Evolutionary conservation across 2,888 invertebrate genomes (phyloP).

Genomic region (Celastrina argiolus): DNA sequence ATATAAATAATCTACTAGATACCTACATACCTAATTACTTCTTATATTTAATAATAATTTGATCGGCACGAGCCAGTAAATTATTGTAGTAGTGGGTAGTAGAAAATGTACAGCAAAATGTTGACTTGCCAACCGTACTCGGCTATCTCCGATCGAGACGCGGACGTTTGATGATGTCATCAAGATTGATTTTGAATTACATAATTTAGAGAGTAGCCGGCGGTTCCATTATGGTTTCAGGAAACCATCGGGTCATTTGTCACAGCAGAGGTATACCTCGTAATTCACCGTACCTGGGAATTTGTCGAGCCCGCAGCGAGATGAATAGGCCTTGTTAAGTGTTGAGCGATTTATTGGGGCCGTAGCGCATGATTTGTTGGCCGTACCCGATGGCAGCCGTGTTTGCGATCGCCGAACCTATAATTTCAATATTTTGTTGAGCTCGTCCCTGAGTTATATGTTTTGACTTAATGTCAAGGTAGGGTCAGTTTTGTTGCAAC

Average conservation of each 20-base stretch:
- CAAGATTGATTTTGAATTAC: slow-evolving; percentile 14
- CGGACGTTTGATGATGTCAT: slow-evolving; percentile 11
- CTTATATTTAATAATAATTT: too few species aligned
- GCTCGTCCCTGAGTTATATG: not conserved
- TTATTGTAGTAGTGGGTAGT: not conserved
- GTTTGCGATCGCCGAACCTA: not conserved
- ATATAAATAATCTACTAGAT: too few species aligned
- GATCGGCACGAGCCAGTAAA: too few species aligned
- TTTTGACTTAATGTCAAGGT: not conserved
- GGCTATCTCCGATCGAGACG: slow-evolving; percentile 8
- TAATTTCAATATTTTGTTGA: slow-evolving; percentile 9
- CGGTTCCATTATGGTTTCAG: slow-evolving; percentile 20
- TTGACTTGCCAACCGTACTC: not conserved
- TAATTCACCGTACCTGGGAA: slow-evolving; percentile 47
- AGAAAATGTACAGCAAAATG: not conserved
- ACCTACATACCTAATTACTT: too few species aligned
- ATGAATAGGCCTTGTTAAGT: slow-evolving; percentile 51
- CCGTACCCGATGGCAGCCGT: slow-evolving; percentile 17
- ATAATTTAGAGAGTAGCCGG: slow-evolving; percentile 21
- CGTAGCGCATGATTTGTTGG: slow-evolving; percentile 47
- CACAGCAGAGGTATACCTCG: slow-evolving; percentile 26
- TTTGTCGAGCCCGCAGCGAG: slow-evolving; percentile 57
- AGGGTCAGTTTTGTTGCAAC: not conserved
- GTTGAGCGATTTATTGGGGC: slow-evolving; percentile 54
- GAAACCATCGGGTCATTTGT: slow-evolving; percentile 27